Percentiles rank a stretch among this genome's conserved stretches.
Conservation (phyloP, 2,888 invertebrate genomes). For the Trichopria drosophilae region DNA sequence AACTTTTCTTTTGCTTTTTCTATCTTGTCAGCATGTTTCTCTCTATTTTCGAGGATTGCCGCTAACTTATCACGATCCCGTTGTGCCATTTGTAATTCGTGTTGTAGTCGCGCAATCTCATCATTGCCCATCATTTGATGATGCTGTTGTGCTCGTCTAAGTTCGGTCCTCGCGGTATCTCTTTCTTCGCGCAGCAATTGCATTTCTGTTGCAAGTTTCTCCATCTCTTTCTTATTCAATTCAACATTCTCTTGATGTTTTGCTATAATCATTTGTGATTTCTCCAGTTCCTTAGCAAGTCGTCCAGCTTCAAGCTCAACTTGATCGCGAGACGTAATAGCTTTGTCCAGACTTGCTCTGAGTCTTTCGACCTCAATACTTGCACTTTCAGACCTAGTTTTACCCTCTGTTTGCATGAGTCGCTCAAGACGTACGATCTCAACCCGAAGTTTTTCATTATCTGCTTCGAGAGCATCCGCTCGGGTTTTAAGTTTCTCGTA, state of each 20-base stretch:
- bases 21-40: conserved; percentile 77
- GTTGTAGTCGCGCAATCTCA: conserved; percentile 72
- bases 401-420: conserved; percentile 61
- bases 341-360: conserved; percentile 84
- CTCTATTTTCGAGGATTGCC: conserved; percentile 75
- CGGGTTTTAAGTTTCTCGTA: conserved; percentile 80
- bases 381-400: conserved; percentile 62
- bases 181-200: conserved; percentile 81
- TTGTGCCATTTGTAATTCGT: conserved; percentile 72
- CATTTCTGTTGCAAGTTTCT: conserved; percentile 80
- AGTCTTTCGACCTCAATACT: conserved; percentile 79
- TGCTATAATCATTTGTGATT: conserved; percentile 79
- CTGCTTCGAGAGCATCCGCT: conserved; percentile 70
- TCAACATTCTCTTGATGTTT: conserved; percentile 85
- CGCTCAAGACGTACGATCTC: conserved; percentile 69
- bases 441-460: conserved; percentile 75
- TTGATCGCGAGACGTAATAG: conserved; percentile 77
- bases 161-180: conserved; percentile 71
- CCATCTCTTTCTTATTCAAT: conserved; percentile 81
- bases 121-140: conserved; percentile 73
- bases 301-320: conserved; percentile 85
- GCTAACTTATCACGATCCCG: conserved; percentile 79
- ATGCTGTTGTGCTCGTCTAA: conserved; percentile 66
- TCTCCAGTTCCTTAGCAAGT: conserved; percentile 82
- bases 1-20: conserved; percentile 84